A percentile compares a stretch with the other conserved stretches of the same genome.
phyloP scores from a whole-genome alignment of 1,140 invertebrate genomes.

The Drosophila orena region DNA sequence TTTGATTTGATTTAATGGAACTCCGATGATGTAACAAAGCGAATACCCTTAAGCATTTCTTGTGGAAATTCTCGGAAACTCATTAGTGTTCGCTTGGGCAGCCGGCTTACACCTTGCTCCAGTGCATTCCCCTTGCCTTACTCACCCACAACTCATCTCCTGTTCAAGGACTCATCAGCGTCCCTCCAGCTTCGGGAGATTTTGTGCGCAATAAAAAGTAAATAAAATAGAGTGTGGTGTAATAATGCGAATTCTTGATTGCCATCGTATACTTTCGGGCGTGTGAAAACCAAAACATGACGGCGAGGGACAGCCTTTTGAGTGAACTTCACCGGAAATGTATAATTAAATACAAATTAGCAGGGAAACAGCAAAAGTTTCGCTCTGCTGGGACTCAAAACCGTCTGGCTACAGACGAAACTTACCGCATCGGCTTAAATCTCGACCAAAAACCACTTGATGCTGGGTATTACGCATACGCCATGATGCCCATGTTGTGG shows the following conservation, averaged over 20 bases:
- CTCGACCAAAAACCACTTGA: conserved; percentile 57
- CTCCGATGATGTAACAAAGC: not conserved
- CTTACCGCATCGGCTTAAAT: conserved; percentile 33
- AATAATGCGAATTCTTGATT: conserved; percentile 8
- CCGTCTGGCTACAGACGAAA: conserved; percentile 43
- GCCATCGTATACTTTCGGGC: conserved; percentile 14
- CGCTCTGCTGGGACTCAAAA: conserved; percentile 28
- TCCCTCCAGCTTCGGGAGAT: not conserved
- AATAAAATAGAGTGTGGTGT: not conserved
- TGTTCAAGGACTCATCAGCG: conserved; percentile 1
- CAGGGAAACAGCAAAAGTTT: conserved; percentile 28
- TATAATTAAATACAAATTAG: conserved; percentile 77
- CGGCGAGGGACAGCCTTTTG: not conserved
- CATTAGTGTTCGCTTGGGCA: conserved; percentile 58
- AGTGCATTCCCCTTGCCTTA: conserved; percentile 10
- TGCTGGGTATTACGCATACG: conserved; percentile 61
- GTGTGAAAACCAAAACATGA: conserved; percentile 56
- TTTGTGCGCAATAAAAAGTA: conserved; percentile 24
- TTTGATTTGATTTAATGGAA: conserved; percentile 31
- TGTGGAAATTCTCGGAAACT: conserved; percentile 45
- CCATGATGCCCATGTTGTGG: conserved; percentile 7
- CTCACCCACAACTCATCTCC: conserved; percentile 8
- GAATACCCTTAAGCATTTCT: conserved; percentile 13
- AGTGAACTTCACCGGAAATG: conserved; percentile 3
- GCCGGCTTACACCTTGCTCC: conserved; percentile 47